phyloP scores from a whole-genome alignment of 2,888 invertebrate genomes.

The Ferrisia virgata region DNA sequence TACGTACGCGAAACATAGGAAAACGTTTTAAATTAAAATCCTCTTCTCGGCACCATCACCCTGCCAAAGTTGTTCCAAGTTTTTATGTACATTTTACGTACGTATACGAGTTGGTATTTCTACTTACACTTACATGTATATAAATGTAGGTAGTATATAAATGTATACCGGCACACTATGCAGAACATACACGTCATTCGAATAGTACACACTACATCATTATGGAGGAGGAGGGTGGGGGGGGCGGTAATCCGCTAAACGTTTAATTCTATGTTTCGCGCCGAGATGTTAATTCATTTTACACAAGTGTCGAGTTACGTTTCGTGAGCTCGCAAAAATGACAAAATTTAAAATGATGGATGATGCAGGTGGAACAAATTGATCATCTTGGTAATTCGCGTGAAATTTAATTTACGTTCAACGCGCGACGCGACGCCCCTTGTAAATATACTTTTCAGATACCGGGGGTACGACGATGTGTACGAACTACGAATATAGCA shows the following conservation, averaged over 20 bases:
- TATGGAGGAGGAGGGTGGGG: neutral
- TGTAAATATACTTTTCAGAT: neutral
- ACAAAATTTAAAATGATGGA: conserved; percentile 27
- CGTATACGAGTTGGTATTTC: no score
- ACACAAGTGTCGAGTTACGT: neutral
- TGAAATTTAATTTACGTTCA: conserved; percentile 13
- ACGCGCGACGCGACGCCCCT: neutral
- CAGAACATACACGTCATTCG: neutral
- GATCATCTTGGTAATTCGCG: conserved; percentile 29
- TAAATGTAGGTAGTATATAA: no score
- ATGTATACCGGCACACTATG: no score
- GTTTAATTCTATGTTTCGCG: neutral
- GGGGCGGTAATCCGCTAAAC: neutral
- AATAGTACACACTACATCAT: neutral
- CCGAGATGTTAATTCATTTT: conserved; percentile 8
- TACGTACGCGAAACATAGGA: neutral
- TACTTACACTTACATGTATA: no score
- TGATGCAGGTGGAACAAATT: conserved; percentile 24
- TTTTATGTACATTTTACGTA: neutral
- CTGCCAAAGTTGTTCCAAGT: neutral
- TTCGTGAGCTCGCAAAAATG: neutral
- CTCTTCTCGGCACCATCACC: neutral
- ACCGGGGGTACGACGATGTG: no score
- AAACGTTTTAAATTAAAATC: neutral
- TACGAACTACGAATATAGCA: no score